Evolutionary conservation across 1,140 invertebrate genomes (phyloP).

Genomic region (Pogonomyrmex californicus): DNA sequence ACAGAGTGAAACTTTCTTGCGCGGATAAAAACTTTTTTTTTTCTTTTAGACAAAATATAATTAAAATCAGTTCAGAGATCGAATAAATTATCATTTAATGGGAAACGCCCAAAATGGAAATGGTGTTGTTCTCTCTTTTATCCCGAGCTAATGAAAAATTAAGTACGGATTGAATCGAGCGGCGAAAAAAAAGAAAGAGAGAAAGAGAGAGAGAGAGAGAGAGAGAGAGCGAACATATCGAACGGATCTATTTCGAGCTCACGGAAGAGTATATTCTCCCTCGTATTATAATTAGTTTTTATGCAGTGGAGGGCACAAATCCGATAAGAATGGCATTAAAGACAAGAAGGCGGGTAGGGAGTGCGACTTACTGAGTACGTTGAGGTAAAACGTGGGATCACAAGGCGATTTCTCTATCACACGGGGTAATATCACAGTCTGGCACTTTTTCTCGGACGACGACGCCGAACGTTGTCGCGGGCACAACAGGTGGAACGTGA

Average conservation of each 20-base stretch:
- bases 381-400: constrained; percentile 63
- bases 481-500: constrained; percentile 25
- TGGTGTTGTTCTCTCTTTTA: background rate
- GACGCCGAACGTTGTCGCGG: constrained; percentile 1
- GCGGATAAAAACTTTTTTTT: background rate
- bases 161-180: background rate
- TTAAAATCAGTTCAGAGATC: background rate
- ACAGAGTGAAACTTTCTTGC: background rate
- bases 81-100: background rate
- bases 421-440: constrained; percentile 76
- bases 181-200: too few relatives aligned
- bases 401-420: constrained; percentile 68
- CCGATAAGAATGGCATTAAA: constrained; percentile 5
- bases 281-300: constrained; percentile 21
- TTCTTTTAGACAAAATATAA: background rate
- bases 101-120: background rate
- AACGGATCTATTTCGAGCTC: background rate
- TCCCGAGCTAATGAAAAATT: background rate
- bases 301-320: background rate
- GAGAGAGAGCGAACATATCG: background rate
- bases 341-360: background rate
- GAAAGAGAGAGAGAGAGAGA: too few relatives aligned
- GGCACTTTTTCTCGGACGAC: constrained; percentile 56
- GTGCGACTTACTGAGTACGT: constrained; percentile 53
- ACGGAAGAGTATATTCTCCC: background rate